Conservation (phyloP, 2,888 invertebrate species). For the Herminia tarsipennalis region DNA sequence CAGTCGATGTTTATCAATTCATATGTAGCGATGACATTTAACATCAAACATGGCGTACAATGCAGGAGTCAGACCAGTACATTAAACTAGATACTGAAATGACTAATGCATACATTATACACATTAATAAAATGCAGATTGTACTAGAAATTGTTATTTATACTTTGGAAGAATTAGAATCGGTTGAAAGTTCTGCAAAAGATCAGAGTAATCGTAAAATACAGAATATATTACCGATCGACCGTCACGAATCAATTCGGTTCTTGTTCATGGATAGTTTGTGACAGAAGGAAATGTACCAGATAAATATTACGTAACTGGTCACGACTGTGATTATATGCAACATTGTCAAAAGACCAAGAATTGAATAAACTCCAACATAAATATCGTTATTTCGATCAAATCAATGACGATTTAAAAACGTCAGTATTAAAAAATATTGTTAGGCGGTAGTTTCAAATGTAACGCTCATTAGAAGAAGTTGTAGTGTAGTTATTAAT, state of each 20-base stretch:
- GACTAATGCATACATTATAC: constrained; percentile 7
- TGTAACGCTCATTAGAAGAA: constrained; percentile 26
- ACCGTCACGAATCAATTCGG: constrained; percentile 13
- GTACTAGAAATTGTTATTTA: constrained; percentile 8
- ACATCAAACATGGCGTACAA: constrained; percentile 19
- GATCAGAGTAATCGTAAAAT: constrained; percentile 14
- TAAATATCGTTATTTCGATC: too few relatives aligned
- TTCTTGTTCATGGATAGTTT: constrained; percentile 5
- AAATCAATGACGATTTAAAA: too few relatives aligned
- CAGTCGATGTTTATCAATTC: constrained; percentile 24
- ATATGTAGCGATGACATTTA: constrained; percentile 32
- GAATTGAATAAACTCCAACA: too few relatives aligned
- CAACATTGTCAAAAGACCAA: too few relatives aligned
- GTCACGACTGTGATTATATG: too few relatives aligned
- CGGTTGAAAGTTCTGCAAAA: constrained; percentile 10
- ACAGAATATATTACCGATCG: constrained; percentile 5
- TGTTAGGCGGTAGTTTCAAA: too few relatives aligned
- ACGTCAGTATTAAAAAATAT: too few relatives aligned
- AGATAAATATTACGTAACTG: constrained; percentile 7
- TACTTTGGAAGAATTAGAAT: constrained; percentile 4
- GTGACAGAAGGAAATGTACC: constrained; percentile 4
- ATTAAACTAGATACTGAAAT: neutral
- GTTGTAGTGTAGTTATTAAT: constrained; percentile 39
- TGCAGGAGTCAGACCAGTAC: neutral
- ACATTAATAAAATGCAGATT: constrained; percentile 20